Conservation (phyloP, 2,888 invertebrate species). For the Metalampra italica region DNA sequence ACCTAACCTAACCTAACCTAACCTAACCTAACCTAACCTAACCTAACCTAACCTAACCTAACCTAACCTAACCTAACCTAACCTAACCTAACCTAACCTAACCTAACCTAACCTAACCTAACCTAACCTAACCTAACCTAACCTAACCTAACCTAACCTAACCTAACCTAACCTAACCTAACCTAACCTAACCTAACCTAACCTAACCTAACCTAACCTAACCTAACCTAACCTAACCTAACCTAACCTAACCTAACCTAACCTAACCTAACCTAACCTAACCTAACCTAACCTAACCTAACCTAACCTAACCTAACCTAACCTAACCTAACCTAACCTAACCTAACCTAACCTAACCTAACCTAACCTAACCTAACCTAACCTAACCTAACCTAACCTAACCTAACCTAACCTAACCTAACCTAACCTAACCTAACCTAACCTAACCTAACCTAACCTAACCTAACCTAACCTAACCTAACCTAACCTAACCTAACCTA, state of each 20-base stretch:
- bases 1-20: too few relatives aligned
- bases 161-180: too few relatives aligned
- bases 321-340: slow-evolving; percentile 8
- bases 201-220: too few relatives aligned
- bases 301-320: slow-evolving; percentile 8
- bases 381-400: too few relatives aligned
- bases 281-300: slow-evolving; percentile 6
- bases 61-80: background rate
- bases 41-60: slow-evolving; percentile 1
- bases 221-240: too few relatives aligned
- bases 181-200: too few relatives aligned
- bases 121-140: slow-evolving; percentile 3
- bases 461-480: background rate
- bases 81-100: slow-evolving; percentile 1
- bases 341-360: slow-evolving; percentile 8
- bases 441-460: too few relatives aligned
- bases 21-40: background rate
- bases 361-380: too few relatives aligned
- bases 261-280: slow-evolving; percentile 3
- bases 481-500: slow-evolving; percentile 10
- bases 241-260: background rate
- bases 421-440: slow-evolving; percentile 6
- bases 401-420: background rate
- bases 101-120: slow-evolving; percentile 4
- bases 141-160: too few relatives aligned